Conservation (phyloP, 2,113 vertebrate species). For the Pluvialis apricaria region DNA sequence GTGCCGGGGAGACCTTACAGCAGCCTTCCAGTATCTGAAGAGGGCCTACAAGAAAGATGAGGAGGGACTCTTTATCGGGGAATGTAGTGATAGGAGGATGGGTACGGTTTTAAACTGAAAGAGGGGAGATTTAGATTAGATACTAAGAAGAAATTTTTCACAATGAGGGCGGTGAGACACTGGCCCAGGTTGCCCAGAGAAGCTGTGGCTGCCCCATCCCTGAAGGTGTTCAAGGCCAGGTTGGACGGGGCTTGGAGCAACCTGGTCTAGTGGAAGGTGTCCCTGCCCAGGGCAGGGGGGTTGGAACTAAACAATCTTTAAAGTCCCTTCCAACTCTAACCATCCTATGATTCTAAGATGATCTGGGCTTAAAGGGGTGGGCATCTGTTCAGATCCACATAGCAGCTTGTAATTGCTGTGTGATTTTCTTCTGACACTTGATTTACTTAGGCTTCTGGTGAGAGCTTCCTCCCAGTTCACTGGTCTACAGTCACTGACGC, state of each 20-base stretch:
- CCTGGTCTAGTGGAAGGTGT: too few relatives aligned
- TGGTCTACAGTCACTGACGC: background rate
- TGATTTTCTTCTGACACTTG: background rate
- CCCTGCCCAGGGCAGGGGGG: too few relatives aligned
- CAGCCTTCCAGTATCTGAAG: background rate
- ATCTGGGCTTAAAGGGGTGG: background rate
- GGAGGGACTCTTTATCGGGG: background rate
- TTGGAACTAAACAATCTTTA: too few relatives aligned
- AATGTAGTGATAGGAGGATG: background rate
- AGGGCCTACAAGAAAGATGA: background rate
- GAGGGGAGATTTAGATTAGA: background rate
- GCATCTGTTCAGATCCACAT: rapidly evolving
- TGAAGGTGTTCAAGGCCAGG: background rate
- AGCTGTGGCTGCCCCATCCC: background rate
- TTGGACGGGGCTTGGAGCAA: background rate
- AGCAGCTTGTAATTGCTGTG: rapidly evolving
- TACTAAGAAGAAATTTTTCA: background rate
- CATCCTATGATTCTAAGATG: too few relatives aligned
- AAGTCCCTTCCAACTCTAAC: too few relatives aligned
- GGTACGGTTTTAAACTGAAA: background rate
- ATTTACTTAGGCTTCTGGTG: background rate
- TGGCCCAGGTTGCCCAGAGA: background rate
- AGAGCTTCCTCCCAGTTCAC: background rate
- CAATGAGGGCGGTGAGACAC: background rate
- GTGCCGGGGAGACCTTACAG: background rate